Conservation (phyloP, 2,888 invertebrate genomes). For the Eilema depressum region DNA sequence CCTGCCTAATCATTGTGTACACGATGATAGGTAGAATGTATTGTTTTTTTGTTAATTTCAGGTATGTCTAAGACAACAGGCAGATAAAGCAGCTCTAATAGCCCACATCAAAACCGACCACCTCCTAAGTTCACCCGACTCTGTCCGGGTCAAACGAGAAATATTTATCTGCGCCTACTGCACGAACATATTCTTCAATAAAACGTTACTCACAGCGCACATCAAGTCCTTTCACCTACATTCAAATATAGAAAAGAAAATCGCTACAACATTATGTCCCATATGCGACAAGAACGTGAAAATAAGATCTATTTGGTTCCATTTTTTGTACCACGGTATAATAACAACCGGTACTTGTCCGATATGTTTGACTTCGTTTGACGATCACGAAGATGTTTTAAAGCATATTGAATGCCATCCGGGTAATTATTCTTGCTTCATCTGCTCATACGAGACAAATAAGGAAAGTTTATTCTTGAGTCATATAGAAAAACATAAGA, state of each 20-base stretch:
- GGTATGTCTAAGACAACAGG: conserved; percentile 59
- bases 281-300: conserved; percentile 50
- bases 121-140: conserved; percentile 58
- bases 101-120: conserved; percentile 64
- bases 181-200: conserved; percentile 68
- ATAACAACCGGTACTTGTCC: conserved; percentile 60
- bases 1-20: no score
- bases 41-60: conserved; percentile 47
- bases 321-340: conserved; percentile 58
- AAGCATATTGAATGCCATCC: conserved; percentile 59
- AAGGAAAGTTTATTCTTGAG: conserved; percentile 43
- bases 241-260: not conserved
- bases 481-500: conserved; percentile 55
- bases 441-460: conserved; percentile 54
- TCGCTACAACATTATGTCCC: conserved; percentile 49
- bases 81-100: conserved; percentile 32
- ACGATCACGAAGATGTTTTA: conserved; percentile 25
- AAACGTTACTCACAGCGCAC: conserved; percentile 57
- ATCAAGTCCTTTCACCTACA: conserved; percentile 45
- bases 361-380: conserved; percentile 58
- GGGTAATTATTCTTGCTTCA: conserved; percentile 53
- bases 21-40: not conserved
- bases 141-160: conserved; percentile 60
- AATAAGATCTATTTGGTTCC: conserved; percentile 51
- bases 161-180: conserved; percentile 69